Conservation (phyloP, 2,797 vertebrate species). For the Remorina albescens region DNA sequence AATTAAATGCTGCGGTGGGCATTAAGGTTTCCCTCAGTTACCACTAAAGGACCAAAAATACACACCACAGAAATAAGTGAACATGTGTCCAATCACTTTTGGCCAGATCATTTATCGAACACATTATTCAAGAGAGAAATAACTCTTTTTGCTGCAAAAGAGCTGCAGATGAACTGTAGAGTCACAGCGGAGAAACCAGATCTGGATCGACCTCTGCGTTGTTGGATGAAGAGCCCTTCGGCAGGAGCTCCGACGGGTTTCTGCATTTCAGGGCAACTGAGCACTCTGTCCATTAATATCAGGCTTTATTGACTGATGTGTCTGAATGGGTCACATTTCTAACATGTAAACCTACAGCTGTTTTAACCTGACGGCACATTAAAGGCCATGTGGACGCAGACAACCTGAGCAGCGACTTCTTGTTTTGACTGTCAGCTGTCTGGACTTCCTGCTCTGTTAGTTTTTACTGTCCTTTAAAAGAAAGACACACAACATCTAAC, state of each 20-base stretch:
- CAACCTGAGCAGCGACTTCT: too few relatives aligned
- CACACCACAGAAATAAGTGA: neutral
- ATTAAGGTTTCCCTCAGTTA: neutral
- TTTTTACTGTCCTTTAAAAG: too few relatives aligned
- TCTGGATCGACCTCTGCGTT: slow-evolving; percentile 22
- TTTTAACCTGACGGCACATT: slow-evolving; percentile 13
- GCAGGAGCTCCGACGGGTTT: slow-evolving; percentile 25
- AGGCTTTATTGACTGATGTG: slow-evolving; percentile 37
- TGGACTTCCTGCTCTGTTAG: too few relatives aligned
- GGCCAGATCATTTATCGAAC: neutral
- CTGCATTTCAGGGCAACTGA: slow-evolving; percentile 5
- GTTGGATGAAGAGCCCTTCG: slow-evolving; percentile 25
- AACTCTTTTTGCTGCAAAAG: too few relatives aligned
- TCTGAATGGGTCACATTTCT: slow-evolving; percentile 37
- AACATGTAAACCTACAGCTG: neutral
- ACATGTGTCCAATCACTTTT: neutral
- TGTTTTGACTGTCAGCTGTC: too few relatives aligned
- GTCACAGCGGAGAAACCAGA: slow-evolving; percentile 39
- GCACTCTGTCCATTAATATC: slow-evolving; percentile 32
- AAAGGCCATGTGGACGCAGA: neutral
- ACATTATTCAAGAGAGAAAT: neutral
- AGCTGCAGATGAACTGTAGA: slow-evolving; percentile 21
- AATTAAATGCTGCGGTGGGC: neutral
- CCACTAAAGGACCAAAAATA: neutral
- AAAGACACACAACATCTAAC: too few relatives aligned